Conservation (phyloP, 2,113 vertebrate genomes). For the Anoura caudifer region DNA sequence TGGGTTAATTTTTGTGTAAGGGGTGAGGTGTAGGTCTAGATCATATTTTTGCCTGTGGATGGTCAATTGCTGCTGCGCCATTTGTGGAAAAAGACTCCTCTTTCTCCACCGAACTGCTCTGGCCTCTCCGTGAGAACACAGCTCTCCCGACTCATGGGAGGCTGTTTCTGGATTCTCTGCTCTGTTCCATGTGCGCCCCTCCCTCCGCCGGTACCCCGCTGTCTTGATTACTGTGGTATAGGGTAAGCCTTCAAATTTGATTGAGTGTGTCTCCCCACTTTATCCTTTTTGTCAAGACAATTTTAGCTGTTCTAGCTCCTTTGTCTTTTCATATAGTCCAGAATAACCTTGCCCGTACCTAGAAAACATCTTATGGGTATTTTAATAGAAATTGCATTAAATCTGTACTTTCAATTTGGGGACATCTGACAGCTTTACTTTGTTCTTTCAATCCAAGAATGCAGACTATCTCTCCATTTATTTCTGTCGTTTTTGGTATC, state of each 20-base stretch:
- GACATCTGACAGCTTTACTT: neutral
- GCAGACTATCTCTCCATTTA: neutral
- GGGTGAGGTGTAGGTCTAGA: neutral
- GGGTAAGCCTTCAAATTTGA: neutral
- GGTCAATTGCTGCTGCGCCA: neutral
- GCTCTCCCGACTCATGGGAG: neutral
- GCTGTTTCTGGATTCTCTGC: neutral
- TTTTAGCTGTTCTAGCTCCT: neutral
- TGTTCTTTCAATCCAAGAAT: neutral
- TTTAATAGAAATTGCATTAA: neutral
- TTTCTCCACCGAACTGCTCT: neutral
- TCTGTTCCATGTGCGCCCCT: neutral
- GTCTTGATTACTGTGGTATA: neutral
- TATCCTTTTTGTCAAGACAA: neutral
- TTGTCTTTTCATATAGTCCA: neutral
- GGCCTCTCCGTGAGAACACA: neutral
- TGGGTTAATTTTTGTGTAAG: neutral
- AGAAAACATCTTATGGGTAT: neutral
- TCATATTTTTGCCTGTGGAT: neutral
- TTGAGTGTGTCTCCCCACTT: neutral
- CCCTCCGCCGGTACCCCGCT: neutral
- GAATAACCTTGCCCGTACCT: neutral
- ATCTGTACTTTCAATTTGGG: neutral
- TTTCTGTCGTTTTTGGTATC: neutral
- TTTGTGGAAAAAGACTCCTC: neutral